These are phyloP conservation scores for Paedocypris sp. DNA, from an alignment of 2,113 vertebrate species.

Conservation along the genomic window DNA sequence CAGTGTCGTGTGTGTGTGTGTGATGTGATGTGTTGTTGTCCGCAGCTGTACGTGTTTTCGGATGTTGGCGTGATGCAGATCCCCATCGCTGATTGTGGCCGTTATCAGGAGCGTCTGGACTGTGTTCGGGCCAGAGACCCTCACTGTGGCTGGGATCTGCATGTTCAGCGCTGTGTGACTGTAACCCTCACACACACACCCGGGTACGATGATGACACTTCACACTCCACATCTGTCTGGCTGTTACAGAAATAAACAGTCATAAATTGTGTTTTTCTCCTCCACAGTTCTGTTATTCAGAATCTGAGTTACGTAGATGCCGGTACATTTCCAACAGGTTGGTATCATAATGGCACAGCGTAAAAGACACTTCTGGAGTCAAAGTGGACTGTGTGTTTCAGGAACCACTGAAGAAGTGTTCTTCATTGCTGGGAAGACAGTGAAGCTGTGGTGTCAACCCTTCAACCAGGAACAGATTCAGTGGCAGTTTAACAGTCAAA, in stretches of 20 bases:
- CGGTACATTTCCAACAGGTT: conserved; percentile 52
- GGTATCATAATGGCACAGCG: too few species aligned
- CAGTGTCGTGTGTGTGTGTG: too few species aligned
- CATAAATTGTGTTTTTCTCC: not conserved
- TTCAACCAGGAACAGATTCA: conserved; percentile 50
- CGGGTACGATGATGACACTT: not conserved
- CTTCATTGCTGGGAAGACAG: conserved; percentile 35
- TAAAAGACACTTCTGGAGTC: too few species aligned
- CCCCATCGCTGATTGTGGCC: conserved; percentile 51
- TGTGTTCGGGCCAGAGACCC: conserved; percentile 70
- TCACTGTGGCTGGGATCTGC: conserved; percentile 60
- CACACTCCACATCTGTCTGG: not conserved
- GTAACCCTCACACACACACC: conserved; percentile 22
- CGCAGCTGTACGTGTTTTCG: conserved; percentile 59
- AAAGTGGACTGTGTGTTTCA: too few species aligned
- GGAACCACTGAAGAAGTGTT: conserved; percentile 22
- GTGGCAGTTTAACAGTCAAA: conserved; percentile 41
- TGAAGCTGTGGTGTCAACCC: conserved; percentile 45
- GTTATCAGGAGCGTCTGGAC: conserved; percentile 56
- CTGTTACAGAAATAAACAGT: not conserved
- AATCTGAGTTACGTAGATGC: conserved; percentile 54
- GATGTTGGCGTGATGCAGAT: conserved; percentile 55
- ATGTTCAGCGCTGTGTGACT: conserved; percentile 28
- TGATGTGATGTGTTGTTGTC: too few species aligned
- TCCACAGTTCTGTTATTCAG: conserved; percentile 57